A percentile compares a stretch with the other conserved stretches of the same genome.
Evolutionary conservation across 2,888 invertebrate species (phyloP).

Genomic region (Alloplasta piceator): DNA sequence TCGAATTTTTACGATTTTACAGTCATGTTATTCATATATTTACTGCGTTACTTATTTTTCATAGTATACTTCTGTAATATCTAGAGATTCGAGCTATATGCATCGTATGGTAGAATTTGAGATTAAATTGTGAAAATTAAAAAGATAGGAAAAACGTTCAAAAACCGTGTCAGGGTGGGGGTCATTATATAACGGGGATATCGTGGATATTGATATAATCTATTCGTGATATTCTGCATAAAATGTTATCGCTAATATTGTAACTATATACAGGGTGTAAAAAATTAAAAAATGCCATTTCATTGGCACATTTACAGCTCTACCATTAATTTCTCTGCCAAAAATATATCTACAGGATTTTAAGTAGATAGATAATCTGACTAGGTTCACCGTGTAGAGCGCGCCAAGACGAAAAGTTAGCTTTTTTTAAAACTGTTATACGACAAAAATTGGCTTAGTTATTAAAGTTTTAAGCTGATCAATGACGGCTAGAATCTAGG

Average conservation of each 20-base stretch:
- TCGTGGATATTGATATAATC: not conserved
- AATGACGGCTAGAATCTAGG: too few species aligned
- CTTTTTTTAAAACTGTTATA: too few species aligned
- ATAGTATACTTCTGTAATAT: conserved; percentile 38
- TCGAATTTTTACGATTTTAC: conserved; percentile 39
- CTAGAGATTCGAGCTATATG: conserved; percentile 58
- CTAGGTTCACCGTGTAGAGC: too few species aligned
- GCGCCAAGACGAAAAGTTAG: too few species aligned
- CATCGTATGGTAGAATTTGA: conserved; percentile 67
- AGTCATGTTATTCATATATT: conserved; percentile 51
- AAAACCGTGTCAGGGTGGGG: not conserved
- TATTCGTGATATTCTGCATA: not conserved
- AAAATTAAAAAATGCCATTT: not conserved
- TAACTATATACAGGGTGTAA: conserved; percentile 18
- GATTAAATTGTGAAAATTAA: conserved; percentile 59
- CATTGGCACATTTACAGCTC: too few species aligned
- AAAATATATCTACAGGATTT: too few species aligned
- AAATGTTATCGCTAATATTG: not conserved
- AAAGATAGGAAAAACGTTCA: conserved; percentile 15
- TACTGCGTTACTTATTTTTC: conserved; percentile 39
- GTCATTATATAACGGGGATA: not conserved
- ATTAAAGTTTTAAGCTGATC: too few species aligned
- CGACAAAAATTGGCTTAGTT: too few species aligned
- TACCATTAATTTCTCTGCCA: too few species aligned
- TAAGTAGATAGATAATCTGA: too few species aligned